Base-by-base conservation (phyloP, 2,113 vertebrate genomes). In the Anseranas semipalmata region DNA sequence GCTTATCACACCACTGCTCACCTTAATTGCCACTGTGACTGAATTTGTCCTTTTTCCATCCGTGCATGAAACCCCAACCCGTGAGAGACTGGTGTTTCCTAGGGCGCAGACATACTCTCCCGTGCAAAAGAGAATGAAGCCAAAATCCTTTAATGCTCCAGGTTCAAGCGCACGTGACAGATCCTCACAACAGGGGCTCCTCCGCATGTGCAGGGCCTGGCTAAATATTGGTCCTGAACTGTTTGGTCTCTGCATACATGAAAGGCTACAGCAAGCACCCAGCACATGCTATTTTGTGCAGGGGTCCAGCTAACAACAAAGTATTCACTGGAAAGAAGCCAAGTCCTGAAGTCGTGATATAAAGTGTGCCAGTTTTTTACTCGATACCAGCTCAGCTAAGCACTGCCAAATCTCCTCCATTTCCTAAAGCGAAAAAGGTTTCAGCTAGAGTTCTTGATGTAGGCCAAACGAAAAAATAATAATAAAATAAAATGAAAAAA, bases 171-270 rank as follows among this genome's bases (percentile, higher is more conserved):
- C 15, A 25, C 16, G 13, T 3, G 2, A n/a, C 22, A 65, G 6
- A 27, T 89, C 32, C 72, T 2, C 5, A 1, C 27, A 73, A 10
- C 14, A 14, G 35, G 22, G 22, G 9, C n/a, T 87, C 21, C 52
- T 48, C 39, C 0, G 0, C 24, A 37, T 24, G 18, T 0, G 0
- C 8, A 4, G 52, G 66, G 13, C 66, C 77, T 60, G 52, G 21
- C 22, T 90, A 53, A 76, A 70, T 32, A 46, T 16, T 25, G 17
- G 43, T 33, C 30, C 80, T 74, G 50, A 52, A 15, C 41, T 7
- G 0, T n/a, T 75, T 33, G 60, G 18, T 75, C 32, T 81, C 58
- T 46, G 19, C 5, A 1, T 27, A 59, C 30, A 15, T 46, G 45
- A 48, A 89, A 78, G n/a, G 70, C 65, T 74, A 27, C 24, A n/a